Evolutionary conservation across 2,888 invertebrate genomes (phyloP).

Genomic region (Volucella inanis): DNA sequence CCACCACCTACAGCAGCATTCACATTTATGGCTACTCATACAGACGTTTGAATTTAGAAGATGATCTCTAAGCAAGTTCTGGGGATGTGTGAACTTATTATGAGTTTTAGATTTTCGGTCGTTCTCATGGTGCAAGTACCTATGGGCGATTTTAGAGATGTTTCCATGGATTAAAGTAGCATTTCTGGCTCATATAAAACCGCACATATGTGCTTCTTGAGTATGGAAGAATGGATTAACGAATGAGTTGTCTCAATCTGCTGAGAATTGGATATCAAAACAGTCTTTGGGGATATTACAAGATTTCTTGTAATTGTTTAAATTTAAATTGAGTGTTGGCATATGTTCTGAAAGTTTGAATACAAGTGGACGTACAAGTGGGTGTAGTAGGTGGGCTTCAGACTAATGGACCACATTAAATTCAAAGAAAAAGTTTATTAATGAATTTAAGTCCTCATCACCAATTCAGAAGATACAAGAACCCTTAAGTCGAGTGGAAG

Average conservation of each 20-base stretch:
- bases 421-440: background rate
- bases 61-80: conserved; percentile 44
- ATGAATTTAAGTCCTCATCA: too few relatives aligned
- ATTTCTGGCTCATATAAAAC: conserved; percentile 51
- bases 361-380: background rate
- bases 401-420: background rate
- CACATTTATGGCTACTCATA: too few relatives aligned
- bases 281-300: conserved; percentile 66
- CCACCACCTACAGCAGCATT: too few relatives aligned
- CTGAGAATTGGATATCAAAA: conserved; percentile 59
- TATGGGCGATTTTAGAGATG: conserved; percentile 57
- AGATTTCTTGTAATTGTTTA: conserved; percentile 48
- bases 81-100: conserved; percentile 66
- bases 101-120: conserved; percentile 47
- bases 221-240: conserved; percentile 22
- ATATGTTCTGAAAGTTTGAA: conserved; percentile 8
- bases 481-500: too few relatives aligned
- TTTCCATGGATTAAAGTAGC: conserved; percentile 67
- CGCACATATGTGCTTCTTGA: background rate
- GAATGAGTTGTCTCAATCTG: conserved; percentile 31
- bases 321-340: conserved; percentile 45
- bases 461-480: too few relatives aligned
- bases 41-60: conserved; percentile 18
- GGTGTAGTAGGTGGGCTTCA: too few relatives aligned
- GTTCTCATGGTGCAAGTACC: conserved; percentile 11